Evolutionary conservation across 1,140 invertebrate species (phyloP).

Genomic region (Samia ricini): DNA sequence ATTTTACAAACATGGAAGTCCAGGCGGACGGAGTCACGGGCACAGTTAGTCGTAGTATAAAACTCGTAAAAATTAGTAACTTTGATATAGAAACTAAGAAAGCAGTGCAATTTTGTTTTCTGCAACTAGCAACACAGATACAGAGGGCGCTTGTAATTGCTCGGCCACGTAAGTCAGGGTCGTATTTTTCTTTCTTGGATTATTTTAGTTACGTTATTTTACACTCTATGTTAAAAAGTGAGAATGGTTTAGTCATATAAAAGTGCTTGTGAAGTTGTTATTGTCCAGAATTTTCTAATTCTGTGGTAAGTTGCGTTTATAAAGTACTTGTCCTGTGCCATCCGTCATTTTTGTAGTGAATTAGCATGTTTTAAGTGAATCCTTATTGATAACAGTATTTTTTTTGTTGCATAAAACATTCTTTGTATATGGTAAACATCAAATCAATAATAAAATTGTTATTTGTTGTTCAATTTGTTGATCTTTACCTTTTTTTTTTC

Average conservation of each 20-base stretch:
- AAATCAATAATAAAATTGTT: not conserved
- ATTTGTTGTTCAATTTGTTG: not conserved
- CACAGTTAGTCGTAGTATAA: too few relatives aligned
- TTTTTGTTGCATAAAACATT: slow-evolving; percentile 55
- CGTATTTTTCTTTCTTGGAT: slow-evolving; percentile 67
- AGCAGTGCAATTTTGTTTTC: not conserved
- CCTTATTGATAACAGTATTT: slow-evolving; percentile 47
- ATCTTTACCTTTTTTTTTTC: slow-evolving; percentile 42
- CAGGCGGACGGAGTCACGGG: too few relatives aligned
- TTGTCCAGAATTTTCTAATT: slow-evolving; percentile 41
- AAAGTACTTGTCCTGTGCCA: slow-evolving; percentile 30
- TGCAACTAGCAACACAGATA: slow-evolving; percentile 50
- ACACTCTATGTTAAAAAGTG: slow-evolving; percentile 60
- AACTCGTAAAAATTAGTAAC: not conserved
- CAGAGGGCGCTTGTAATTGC: slow-evolving; percentile 71
- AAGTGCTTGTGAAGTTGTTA: slow-evolving; percentile 48
- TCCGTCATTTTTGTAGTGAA: slow-evolving; percentile 65
- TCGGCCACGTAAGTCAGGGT: slow-evolving; percentile 77
- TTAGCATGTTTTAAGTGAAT: slow-evolving; percentile 68
- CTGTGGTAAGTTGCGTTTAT: slow-evolving; percentile 50
- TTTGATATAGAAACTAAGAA: not conserved
- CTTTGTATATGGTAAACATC: not conserved
- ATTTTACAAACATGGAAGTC: too few relatives aligned
- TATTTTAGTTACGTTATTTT: slow-evolving; percentile 63
- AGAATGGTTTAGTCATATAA: slow-evolving; percentile 60